Evolutionary conservation across 1,140 invertebrate species (phyloP).

Genomic region (Battus philenor): DNA sequence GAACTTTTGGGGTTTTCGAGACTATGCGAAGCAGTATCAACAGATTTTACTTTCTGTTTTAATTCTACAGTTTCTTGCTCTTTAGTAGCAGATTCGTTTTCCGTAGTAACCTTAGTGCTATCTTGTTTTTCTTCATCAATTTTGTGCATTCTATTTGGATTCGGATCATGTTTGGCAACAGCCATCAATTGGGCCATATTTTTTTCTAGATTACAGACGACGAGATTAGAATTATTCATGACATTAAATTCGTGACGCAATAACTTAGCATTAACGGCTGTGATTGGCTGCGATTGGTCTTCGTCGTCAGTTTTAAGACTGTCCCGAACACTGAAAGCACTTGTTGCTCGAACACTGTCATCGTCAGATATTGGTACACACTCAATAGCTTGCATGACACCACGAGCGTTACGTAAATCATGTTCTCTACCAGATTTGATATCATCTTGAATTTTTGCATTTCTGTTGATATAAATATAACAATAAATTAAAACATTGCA

Average conservation of each 20-base stretch:
- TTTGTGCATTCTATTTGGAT: slow-evolving; percentile 62
- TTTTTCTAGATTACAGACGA: slow-evolving; percentile 77
- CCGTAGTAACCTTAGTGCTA: slow-evolving; percentile 37
- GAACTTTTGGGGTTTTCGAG: slow-evolving; percentile 68
- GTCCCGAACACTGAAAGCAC: slow-evolving; percentile 73
- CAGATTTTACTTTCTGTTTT: slow-evolving; percentile 50
- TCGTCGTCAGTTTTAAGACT: slow-evolving; percentile 79
- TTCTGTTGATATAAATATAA: slow-evolving; percentile 24
- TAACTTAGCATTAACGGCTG: slow-evolving; percentile 65
- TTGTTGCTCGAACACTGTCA: slow-evolving; percentile 69
- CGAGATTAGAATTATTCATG: slow-evolving; percentile 75
- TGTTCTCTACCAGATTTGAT: slow-evolving; percentile 54
- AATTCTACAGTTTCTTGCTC: slow-evolving; percentile 31
- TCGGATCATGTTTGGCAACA: slow-evolving; percentile 49
- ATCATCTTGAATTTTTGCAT: slow-evolving; percentile 25
- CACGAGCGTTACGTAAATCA: slow-evolving; percentile 51
- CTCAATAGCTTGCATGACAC: slow-evolving; percentile 55
- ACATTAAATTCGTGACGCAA: slow-evolving; percentile 70
- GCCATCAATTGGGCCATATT: slow-evolving; percentile 72
- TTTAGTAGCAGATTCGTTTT: slow-evolving; percentile 35
- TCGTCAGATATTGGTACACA: slow-evolving; percentile 71
- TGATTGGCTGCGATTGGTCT: slow-evolving; percentile 72
- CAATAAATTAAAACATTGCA: background rate
- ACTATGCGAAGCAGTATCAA: slow-evolving; percentile 63
- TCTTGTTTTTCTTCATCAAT: slow-evolving; percentile 63